Conservation (phyloP, 2,888 invertebrate species). For the Amblyteles armatorius region DNA sequence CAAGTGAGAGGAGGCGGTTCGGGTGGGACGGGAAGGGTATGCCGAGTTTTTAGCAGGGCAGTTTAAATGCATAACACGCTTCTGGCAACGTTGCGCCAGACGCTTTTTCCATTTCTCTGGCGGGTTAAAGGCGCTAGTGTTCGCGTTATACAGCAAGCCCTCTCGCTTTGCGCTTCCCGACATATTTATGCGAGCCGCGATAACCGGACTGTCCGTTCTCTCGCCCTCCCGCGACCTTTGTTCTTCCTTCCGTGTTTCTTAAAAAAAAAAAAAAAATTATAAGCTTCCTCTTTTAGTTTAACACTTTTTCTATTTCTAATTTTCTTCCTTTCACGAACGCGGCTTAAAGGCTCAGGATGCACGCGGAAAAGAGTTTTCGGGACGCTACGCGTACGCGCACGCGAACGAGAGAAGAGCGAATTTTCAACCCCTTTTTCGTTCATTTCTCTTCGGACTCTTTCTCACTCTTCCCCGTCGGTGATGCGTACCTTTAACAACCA, state of each 20-base stretch:
- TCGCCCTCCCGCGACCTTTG: constrained; percentile 27
- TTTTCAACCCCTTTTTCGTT: constrained; percentile 42
- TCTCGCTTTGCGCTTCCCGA: constrained; percentile 66
- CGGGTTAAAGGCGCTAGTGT: constrained; percentile 20
- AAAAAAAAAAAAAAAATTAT: not conserved
- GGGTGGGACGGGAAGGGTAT: constrained; percentile 27
- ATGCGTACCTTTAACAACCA: constrained; percentile 42
- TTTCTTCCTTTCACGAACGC: constrained; percentile 71
- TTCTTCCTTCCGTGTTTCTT: constrained; percentile 25
- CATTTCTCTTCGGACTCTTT: constrained; percentile 22
- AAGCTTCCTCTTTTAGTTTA: constrained; percentile 26
- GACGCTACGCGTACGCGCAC: constrained; percentile 42
- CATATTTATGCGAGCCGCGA: constrained; percentile 78
- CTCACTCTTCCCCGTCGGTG: constrained; percentile 8
- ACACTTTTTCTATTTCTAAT: constrained; percentile 45
- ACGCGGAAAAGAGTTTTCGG: constrained; percentile 53
- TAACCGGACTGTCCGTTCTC: constrained; percentile 76
- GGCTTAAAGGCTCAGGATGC: constrained; percentile 77
- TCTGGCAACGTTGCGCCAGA: constrained; percentile 64
- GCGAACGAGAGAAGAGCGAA: constrained; percentile 27
- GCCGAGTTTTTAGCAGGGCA: constrained; percentile 74
- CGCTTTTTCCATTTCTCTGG: constrained; percentile 68
- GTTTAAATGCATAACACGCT: constrained; percentile 80
- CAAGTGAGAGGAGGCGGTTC: constrained; percentile 47
- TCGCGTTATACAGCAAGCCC: constrained; percentile 30